Percentiles rank a stretch among this genome's conserved stretches.
phyloP scores from a whole-genome alignment of 2,888 invertebrate genomes.

The Acleris laterana region DNA sequence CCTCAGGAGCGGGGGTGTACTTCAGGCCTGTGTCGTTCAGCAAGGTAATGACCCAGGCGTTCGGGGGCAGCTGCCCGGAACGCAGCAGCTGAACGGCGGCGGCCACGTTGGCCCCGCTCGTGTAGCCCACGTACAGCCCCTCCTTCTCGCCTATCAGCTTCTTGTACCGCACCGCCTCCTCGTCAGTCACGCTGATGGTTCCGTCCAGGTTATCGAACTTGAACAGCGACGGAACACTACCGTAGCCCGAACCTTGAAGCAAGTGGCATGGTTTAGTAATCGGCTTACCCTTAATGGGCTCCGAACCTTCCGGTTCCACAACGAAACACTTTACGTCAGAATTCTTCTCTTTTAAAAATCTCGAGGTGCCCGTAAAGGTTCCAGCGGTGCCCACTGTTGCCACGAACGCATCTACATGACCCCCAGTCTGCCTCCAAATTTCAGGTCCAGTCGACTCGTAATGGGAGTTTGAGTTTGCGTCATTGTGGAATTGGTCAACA shows the following conservation, averaged over 20 bases:
- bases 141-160: slow-evolving; percentile 69
- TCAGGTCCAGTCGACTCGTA: slow-evolving; percentile 76
- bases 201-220: slow-evolving; percentile 71
- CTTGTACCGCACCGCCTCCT: slow-evolving; percentile 67
- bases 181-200: slow-evolving; percentile 69
- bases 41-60: slow-evolving; percentile 73
- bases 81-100: slow-evolving; percentile 71
- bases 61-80: slow-evolving; percentile 65
- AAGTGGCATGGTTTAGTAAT: slow-evolving; percentile 75
- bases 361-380: slow-evolving; percentile 70
- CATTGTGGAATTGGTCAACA: slow-evolving; percentile 73
- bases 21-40: slow-evolving; percentile 74
- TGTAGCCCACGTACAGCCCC: slow-evolving; percentile 75
- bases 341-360: slow-evolving; percentile 71
- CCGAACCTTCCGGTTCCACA: slow-evolving; percentile 72
- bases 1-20: slow-evolving; percentile 68
- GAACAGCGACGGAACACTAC: slow-evolving; percentile 70
- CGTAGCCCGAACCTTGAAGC: slow-evolving; percentile 77
- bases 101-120: slow-evolving; percentile 76
- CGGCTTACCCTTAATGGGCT: slow-evolving; percentile 69
- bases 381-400: slow-evolving; percentile 76
- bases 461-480: slow-evolving; percentile 64
- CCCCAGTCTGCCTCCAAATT: slow-evolving; percentile 77
- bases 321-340: slow-evolving; percentile 65
- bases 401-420: slow-evolving; percentile 71